Percentiles rank a stretch among this genome's conserved stretches.
Evolutionary conservation across 2,113 vertebrate species (phyloP).

Genomic region (Neomonachus schauinslandi): DNA sequence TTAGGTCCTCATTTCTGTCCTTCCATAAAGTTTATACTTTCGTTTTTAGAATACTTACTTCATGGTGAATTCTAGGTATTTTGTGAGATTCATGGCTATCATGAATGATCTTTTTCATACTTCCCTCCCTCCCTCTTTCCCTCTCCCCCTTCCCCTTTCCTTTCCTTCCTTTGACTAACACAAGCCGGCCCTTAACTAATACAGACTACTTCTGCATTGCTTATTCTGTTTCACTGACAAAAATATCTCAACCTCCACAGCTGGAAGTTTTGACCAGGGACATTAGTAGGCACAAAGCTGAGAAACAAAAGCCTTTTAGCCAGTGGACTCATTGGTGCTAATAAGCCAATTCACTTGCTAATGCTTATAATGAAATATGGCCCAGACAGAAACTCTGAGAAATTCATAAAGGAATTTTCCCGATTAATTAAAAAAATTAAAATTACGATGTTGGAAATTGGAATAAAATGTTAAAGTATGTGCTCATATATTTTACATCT

Average conservation of each 20-base stretch:
- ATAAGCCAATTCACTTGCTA: constrained; percentile 4
- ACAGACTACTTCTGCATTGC: not conserved
- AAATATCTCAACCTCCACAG: not conserved
- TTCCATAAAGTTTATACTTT: constrained; percentile 11
- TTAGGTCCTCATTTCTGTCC: not conserved
- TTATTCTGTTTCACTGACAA: not conserved
- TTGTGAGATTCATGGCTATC: not conserved
- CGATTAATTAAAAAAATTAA: not conserved
- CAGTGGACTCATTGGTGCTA: not conserved
- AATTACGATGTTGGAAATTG: not conserved
- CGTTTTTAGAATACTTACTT: constrained; percentile 5
- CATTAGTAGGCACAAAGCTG: not conserved
- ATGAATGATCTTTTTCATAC: not conserved
- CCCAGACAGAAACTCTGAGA: not conserved
- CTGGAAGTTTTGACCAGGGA: not conserved
- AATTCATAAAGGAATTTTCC: not conserved
- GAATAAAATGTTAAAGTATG: not conserved
- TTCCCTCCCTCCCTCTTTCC: not conserved
- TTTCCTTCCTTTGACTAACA: not conserved
- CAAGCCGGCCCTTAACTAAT: not conserved
- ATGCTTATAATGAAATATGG: constrained; percentile 1
- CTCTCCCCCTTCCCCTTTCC: too few species aligned
- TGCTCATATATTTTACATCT: not conserved
- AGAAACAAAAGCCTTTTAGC: constrained; percentile 19
- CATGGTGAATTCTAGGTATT: not conserved